Base-by-base conservation (phyloP, 2,888 invertebrate species). In the Automeris io region DNA sequence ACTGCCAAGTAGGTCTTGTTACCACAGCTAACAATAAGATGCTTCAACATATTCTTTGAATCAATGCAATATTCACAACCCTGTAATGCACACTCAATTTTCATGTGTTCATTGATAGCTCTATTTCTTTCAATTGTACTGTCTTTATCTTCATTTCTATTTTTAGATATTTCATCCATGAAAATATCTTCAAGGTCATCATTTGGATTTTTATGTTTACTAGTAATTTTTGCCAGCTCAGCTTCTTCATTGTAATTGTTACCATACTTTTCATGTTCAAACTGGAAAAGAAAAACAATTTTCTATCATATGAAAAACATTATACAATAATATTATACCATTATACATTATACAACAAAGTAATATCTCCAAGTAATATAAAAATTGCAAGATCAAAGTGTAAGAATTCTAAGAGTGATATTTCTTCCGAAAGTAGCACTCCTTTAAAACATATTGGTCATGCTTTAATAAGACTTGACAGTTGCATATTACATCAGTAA, bases 181-280 rank as follows among this genome's bases (percentile, higher is more conserved):
- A 97, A 95, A 51, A 95, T 90, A 55, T 97, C 96, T 68, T 96
- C 96, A 54, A 95, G 81, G 61, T 96, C 94, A 61, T 92, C 91
- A 68, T 90, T 91, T 34, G 88, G 88, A 59, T 88, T 88, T 56
- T 88, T 89, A 45, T 89, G 80, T 65, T 90, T 91, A 7, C 91
- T 89, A 38, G 92, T 90, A 51, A 95, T 87, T 68, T 92, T 91
- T 3, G 92, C 89, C 67, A 97, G 93, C 70, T 95, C 90, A 33
- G 90, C 90, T 64, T 97, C 93, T 58, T 95, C 91, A 58, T 96
- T 93, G 46, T 92, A 91, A 5, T 92, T 91, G 7, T 92, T 92
- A 19, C 91, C 91, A 68, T 93, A 92, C 88, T 92, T 97, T 88
- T 92, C 95, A 56, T 90, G 88, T 77, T 93, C 90, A 70, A 93